Evolutionary conservation across 2,888 invertebrate genomes (phyloP), one percentile per base, ranked within the genome.

Genomic region (Caenorhabditis panamensis): DNA sequence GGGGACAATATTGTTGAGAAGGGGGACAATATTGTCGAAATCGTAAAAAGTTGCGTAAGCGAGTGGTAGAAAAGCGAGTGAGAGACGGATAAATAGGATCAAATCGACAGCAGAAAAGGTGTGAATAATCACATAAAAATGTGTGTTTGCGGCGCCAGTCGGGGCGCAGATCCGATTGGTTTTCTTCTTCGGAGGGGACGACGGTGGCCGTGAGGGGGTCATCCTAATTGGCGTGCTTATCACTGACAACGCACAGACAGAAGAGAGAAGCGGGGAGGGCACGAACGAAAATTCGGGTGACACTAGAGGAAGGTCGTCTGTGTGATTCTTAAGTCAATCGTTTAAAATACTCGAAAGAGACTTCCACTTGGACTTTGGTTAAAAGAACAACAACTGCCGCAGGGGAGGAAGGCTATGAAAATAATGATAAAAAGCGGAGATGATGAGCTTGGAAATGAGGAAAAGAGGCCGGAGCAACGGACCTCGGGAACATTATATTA

Each of bases 121-220:
- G 75, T 75, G 75, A 75, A 75, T 75, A 75, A 75, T 75, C 75
- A 75, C 75, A 75, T 75, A 75, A 75, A 75, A 66, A 68, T 44
- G 18, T 53, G 31, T 61, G n/a, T 22, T 44, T 36, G 61, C 56
- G 54, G 41, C 53, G 51, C 41, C 28, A 51, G 31, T 31, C 31
- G 31, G 31, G 31, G 5, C 53, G 49, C 59, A 49, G 71, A 62
- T n/a, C n/a, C n/a, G n/a, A n/a, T 64, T 62, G 62, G 54, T 71
- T 62, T 71, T 71, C 54, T 22, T 44, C n/a, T n/a, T n/a, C n/a
- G n/a, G n/a, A n/a, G n/a, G n/a, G 18, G 49, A 6, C 41, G 36
- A 4, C 37, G 54, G 18, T 24, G 41, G 41, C 44, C 36, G 61
- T 36, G 47, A 16, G 13, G 41, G 58, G 59, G 37, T 41, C 37